Evolutionary conservation across 2,888 invertebrate species (phyloP).

Genomic region (Plagiodera versicolora): DNA sequence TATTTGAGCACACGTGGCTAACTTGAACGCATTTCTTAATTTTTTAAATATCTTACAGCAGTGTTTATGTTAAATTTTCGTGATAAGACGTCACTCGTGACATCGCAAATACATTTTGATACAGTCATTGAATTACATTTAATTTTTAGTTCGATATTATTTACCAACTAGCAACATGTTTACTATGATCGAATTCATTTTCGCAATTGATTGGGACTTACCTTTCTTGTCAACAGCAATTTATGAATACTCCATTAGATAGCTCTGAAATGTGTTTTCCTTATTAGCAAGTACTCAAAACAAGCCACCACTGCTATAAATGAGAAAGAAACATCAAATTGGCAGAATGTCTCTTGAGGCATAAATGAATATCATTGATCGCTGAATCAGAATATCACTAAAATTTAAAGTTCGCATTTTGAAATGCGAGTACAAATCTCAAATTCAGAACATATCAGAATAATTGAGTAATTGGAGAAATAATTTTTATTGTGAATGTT

Average conservation of each 20-base stretch:
- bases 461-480: no score
- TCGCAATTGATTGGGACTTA: background rate
- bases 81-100: background rate
- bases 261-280: background rate
- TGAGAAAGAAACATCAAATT: no score
- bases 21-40: background rate
- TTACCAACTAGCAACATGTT: background rate
- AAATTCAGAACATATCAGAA: no score
- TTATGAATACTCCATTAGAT: background rate
- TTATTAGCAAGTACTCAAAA: background rate
- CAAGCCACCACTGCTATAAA: no score
- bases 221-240: background rate
- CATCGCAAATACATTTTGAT: background rate
- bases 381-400: no score
- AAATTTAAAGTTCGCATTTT: no score
- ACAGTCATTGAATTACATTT: background rate
- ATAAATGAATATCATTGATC: no score
- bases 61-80: background rate
- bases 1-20: background rate
- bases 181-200: background rate
- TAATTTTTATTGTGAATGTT: no score
- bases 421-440: no score
- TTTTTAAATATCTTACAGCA: background rate
- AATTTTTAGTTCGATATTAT: background rate
- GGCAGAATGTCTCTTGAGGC: no score